A percentile compares a stretch with the other conserved stretches of the same genome.
These are phyloP conservation scores for Cephalotes varians DNA, from an alignment of 2,888 invertebrate species.

Conservation along the genomic window DNA sequence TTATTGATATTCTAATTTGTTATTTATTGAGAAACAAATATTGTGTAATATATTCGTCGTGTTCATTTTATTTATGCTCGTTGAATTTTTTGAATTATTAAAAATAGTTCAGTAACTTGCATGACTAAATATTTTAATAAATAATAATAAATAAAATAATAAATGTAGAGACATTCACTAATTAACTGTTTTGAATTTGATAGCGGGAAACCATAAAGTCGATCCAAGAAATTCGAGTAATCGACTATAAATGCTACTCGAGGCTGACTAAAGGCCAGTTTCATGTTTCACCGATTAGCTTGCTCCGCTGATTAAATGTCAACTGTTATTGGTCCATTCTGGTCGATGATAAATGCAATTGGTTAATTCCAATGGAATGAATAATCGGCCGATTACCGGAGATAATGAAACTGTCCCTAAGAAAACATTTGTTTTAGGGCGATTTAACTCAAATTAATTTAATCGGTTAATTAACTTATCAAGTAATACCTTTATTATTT, in stretches of 20 bases:
- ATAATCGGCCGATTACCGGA: too few relatives aligned
- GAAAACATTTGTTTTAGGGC: background rate
- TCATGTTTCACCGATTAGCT: too few relatives aligned
- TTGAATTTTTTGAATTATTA: background rate
- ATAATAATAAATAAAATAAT: background rate
- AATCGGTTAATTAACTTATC: background rate
- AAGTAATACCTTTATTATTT: background rate
- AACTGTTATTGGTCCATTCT: too few relatives aligned
- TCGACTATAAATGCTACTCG: background rate
- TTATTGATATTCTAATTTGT: slow-evolving; percentile 15
- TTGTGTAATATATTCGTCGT: background rate
- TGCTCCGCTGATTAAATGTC: too few relatives aligned
- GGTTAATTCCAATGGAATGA: too few relatives aligned
- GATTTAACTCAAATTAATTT: background rate
- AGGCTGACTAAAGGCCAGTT: too few relatives aligned
- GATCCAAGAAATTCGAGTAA: background rate
- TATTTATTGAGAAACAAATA: background rate
- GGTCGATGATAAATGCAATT: too few relatives aligned
- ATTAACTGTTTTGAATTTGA: background rate
- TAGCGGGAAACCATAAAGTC: background rate
- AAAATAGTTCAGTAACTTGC: background rate
- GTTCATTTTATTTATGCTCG: background rate
- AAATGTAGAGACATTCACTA: background rate
- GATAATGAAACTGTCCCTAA: too few relatives aligned
- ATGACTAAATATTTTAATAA: background rate